Conservation (phyloP, 2,797 vertebrate species). For the Trematomus bernacchii region DNA sequence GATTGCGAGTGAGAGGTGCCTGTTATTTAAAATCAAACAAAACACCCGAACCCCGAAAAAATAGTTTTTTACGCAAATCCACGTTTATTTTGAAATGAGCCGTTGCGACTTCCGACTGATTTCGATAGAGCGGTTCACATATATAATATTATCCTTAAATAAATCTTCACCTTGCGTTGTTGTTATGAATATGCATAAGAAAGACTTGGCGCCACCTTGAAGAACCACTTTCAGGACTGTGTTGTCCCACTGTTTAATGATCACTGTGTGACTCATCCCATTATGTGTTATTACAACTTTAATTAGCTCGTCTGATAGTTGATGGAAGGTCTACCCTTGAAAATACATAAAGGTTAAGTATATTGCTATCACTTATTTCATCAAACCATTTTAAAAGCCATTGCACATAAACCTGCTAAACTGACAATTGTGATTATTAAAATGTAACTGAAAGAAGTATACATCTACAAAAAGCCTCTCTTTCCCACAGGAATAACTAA, state of each 20-base stretch:
- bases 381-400: not conserved
- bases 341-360: not conserved
- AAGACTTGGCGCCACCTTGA: not conserved
- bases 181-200: too few species aligned
- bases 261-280: not conserved
- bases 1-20: too few species aligned
- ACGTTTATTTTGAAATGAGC: too few species aligned
- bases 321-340: not conserved
- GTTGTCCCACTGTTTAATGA: not conserved
- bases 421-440: slow-evolving; percentile 10
- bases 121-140: too few species aligned
- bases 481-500: too few species aligned
- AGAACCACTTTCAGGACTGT: not conserved
- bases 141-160: too few species aligned
- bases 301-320: slow-evolving; percentile 2
- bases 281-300: not conserved
- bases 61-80: too few species aligned
- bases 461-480: not conserved
- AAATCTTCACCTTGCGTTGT: too few species aligned
- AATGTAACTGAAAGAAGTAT: not conserved
- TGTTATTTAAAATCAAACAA: too few species aligned
- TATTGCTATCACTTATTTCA: not conserved
- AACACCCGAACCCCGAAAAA: too few species aligned
- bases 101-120: too few species aligned
- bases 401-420: not conserved